phyloP scores from a whole-genome alignment of 2,797 vertebrate genomes.

The Cryptoblepharus egeriae region DNA sequence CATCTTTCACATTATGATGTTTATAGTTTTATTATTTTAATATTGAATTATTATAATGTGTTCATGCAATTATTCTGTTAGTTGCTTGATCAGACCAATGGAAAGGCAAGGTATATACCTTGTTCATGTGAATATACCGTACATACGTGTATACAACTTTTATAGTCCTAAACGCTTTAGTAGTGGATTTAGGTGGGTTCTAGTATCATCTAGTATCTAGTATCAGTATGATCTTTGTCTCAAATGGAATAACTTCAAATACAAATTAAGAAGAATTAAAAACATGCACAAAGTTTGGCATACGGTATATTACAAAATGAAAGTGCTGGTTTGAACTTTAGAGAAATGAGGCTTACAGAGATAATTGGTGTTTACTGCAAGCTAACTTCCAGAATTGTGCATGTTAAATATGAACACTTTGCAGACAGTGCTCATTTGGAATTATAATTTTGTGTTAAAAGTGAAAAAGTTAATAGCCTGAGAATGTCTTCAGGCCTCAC shows the following conservation, averaged over 20 bases:
- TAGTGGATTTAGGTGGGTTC: rapidly evolving
- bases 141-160: not conserved
- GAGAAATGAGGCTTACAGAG: not conserved
- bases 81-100: not conserved
- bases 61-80: not conserved
- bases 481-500: too few relatives aligned
- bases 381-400: not conserved
- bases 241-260: not conserved
- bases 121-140: not conserved
- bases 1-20: not conserved
- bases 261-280: not conserved
- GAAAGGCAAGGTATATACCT: not conserved
- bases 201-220: too few relatives aligned
- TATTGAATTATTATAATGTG: not conserved
- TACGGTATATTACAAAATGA: not conserved
- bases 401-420: not conserved
- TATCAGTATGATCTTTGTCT: too few relatives aligned
- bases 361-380: not conserved
- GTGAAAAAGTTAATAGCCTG: too few relatives aligned
- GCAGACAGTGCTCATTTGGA: not conserved
- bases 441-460: not conserved
- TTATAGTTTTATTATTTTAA: not conserved
- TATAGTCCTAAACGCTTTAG: not conserved
- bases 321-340: not conserved
- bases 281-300: not conserved